phyloP scores from a whole-genome alignment of 2,797 vertebrate genomes.

The Amblyopsis hoosieri region DNA sequence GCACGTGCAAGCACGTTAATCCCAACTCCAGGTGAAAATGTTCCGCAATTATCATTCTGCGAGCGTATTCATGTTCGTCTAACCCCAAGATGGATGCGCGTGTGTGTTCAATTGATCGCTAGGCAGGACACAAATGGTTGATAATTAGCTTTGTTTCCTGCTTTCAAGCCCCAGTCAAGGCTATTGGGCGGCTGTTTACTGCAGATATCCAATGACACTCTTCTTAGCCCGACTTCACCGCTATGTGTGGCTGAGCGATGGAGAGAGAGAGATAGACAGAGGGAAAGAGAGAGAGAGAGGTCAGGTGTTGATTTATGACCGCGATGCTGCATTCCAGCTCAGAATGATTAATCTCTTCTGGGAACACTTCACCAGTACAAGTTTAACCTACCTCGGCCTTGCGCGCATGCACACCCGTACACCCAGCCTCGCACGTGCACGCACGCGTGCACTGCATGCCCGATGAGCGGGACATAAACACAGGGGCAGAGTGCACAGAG shows the following conservation, averaged over 20 bases:
- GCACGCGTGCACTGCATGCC: conserved; percentile 39
- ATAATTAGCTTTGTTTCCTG: conserved; percentile 47
- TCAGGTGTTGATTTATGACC: conserved; percentile 85
- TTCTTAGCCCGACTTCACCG: conserved; percentile 53
- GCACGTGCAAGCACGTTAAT: conserved; percentile 9
- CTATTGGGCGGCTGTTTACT: conserved; percentile 63
- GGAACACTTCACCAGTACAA: conserved; percentile 83
- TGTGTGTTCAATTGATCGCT: conserved; percentile 11
- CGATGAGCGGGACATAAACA: conserved; percentile 66
- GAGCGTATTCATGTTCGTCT: conserved; percentile 6
- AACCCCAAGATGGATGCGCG: conserved; percentile 1
- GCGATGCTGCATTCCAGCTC: conserved; percentile 78
- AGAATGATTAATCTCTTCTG: conserved; percentile 86
- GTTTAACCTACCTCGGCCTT: conserved; percentile 82
- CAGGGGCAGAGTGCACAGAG: conserved; percentile 63
- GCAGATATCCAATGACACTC: conserved; percentile 60
- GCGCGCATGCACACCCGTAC: conserved; percentile 42
- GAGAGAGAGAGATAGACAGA: conserved; percentile 30
- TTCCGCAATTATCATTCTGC: conserved; percentile 11
- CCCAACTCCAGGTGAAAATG: conserved; percentile 26
- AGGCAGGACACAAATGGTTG: conserved; percentile 21
- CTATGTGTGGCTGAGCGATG: conserved; percentile 49
- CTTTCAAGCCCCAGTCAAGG: conserved; percentile 43
- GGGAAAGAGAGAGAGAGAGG: conserved; percentile 48
- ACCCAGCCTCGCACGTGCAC: neutral